phyloP scores from a whole-genome alignment of 2,797 vertebrate genomes.

The Alca torda region DNA sequence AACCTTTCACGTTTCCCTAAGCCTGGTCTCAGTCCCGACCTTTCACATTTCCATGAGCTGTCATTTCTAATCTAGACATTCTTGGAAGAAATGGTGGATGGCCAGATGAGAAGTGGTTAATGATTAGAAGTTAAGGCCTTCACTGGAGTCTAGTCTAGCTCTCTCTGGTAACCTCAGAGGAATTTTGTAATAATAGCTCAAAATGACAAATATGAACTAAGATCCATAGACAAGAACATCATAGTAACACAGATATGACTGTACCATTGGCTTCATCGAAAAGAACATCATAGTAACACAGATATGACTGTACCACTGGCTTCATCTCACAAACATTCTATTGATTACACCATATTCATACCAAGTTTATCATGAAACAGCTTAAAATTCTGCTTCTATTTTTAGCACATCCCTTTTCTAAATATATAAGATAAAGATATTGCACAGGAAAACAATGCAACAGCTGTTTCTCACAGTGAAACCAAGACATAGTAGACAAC shows the following conservation, averaged over 20 bases:
- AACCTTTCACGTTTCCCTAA: no score
- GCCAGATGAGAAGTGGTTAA: neutral
- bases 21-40: neutral
- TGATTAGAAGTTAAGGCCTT: neutral
- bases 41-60: neutral
- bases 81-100: neutral
- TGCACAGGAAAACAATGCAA: neutral
- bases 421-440: neutral
- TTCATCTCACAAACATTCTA: neutral
- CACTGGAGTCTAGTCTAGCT: neutral
- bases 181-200: neutral
- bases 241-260: rapidly evolving
- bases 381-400: neutral
- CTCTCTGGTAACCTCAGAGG: neutral
- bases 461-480: neutral
- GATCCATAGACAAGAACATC: neutral
- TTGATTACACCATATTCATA: neutral
- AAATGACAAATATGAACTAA: neutral
- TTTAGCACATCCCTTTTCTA: neutral
- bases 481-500: neutral
- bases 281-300: rapidly evolving
- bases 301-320: neutral
- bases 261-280: neutral
- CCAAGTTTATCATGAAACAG: neutral
- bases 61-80: neutral